A percentile compares a stretch with the other conserved stretches of the same genome.
Evolutionary conservation across 1,140 invertebrate species (phyloP).

Genomic region (Tyrophagus putrescentiae): DNA sequence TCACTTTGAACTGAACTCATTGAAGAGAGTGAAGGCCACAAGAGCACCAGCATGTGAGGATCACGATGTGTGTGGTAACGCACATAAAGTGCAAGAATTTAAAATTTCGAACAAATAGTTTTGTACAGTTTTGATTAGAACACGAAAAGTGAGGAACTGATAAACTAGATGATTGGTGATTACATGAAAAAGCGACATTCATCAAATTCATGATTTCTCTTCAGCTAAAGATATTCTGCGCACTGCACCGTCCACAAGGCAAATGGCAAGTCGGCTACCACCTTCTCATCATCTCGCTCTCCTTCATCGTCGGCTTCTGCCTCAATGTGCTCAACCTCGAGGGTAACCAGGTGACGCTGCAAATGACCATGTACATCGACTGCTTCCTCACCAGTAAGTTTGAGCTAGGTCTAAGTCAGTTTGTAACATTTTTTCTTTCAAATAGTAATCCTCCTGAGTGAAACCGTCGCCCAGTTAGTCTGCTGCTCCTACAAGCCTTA

Average conservation of each 20-base stretch:
- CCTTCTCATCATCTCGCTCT: background rate
- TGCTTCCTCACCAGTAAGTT: background rate
- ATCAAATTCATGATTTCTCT: background rate
- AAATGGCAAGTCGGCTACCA: background rate
- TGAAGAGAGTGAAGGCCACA: too few species aligned
- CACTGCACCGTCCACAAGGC: constrained; percentile 4
- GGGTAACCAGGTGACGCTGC: too few species aligned
- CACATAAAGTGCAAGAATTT: too few species aligned
- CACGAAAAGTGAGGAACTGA: too few species aligned
- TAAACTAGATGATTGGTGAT: too few species aligned
- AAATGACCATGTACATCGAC: background rate
- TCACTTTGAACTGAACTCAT: too few species aligned
- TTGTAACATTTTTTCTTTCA: background rate
- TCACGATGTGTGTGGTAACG: too few species aligned
- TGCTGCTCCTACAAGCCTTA: background rate
- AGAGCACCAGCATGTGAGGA: too few species aligned
- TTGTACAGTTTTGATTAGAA: too few species aligned
- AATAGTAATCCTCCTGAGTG: background rate
- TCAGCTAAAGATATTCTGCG: background rate
- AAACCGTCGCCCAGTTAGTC: background rate
- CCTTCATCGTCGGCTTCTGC: background rate
- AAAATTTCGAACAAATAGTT: too few species aligned
- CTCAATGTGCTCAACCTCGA: background rate
- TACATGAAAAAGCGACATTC: background rate
- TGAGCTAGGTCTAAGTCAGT: background rate